A percentile compares a stretch with the other conserved stretches of the same genome.
Evolutionary conservation across 2,888 invertebrate species (phyloP).

Genomic region (Pocota personata): DNA sequence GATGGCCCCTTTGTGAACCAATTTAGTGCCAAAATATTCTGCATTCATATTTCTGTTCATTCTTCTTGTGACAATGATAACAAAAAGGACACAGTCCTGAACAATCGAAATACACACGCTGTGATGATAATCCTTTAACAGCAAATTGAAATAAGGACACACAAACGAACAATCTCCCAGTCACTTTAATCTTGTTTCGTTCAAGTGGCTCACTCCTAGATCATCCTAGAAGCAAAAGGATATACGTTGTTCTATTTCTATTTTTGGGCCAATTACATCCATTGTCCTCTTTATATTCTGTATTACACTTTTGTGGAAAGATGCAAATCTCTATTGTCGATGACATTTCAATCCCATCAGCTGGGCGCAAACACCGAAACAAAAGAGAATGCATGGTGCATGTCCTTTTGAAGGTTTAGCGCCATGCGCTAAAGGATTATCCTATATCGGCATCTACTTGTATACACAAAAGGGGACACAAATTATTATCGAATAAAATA

Average conservation of each 20-base stretch:
- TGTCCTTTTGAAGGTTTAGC: constrained; percentile 70
- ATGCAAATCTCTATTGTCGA: constrained; percentile 66
- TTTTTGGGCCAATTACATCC: constrained; percentile 61
- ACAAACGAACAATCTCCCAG: constrained; percentile 2
- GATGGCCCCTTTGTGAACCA: constrained; percentile 34
- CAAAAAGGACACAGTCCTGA: constrained; percentile 22
- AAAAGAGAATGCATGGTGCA: constrained; percentile 16
- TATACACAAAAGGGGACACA: constrained; percentile 9
- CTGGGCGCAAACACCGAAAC: neutral
- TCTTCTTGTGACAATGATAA: constrained; percentile 41
- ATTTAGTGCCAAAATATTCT: constrained; percentile 24
- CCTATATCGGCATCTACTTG: constrained; percentile 48
- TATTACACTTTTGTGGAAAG: constrained; percentile 6
- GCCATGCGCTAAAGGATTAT: constrained; percentile 73
- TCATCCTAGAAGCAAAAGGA: constrained; percentile 45
- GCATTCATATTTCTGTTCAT: constrained; percentile 17
- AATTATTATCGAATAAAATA: constrained; percentile 54
- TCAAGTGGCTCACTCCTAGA: constrained; percentile 64
- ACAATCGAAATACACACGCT: constrained; percentile 24
- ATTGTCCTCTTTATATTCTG: constrained; percentile 43
- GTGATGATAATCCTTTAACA: constrained; percentile 57
- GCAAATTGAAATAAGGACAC: neutral
- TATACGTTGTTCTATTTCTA: neutral
- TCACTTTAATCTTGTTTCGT: constrained; percentile 67
- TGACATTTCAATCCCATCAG: constrained; percentile 69